These are phyloP conservation scores for Chamaedrilus cognettii DNA, from an alignment of 2,888 invertebrate genomes.

Conservation along the genomic window DNA sequence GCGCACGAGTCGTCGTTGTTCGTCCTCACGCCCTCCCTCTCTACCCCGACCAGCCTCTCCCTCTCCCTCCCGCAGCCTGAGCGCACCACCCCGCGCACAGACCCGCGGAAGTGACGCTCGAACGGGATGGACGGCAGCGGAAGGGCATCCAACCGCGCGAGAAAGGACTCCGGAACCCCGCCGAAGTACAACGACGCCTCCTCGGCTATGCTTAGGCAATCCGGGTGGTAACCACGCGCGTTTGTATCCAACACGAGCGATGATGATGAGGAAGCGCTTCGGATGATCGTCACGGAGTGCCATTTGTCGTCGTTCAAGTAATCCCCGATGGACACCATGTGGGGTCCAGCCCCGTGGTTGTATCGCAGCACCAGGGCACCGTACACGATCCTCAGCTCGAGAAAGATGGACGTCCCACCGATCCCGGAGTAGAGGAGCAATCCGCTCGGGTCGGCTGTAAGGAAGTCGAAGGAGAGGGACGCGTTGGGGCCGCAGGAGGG, in stretches of 20 bases:
- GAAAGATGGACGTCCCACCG: not conserved
- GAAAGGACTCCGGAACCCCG: not conserved
- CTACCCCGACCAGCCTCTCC: constrained; percentile 5
- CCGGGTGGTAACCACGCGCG: not conserved
- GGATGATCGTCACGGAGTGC: constrained; percentile 1
- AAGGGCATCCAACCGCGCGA: not conserved
- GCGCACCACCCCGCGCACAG: not conserved
- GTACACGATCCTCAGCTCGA: constrained; percentile 2
- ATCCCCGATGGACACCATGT: not conserved
- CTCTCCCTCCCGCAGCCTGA: constrained; percentile 8
- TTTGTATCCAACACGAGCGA: not conserved
- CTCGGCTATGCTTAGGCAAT: too few species aligned
- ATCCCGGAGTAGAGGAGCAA: constrained; percentile 78
- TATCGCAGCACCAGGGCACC: not conserved
- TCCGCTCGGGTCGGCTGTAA: constrained; percentile 94
- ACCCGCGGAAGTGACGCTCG: constrained; percentile 9
- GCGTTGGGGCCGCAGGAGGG: constrained; percentile 1
- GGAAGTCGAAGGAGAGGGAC: constrained; percentile 75
- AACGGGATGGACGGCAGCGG: not conserved
- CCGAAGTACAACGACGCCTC: constrained; percentile 2
- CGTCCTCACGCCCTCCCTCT: constrained; percentile 8
- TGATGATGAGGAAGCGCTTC: not conserved
- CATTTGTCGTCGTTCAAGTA: constrained; percentile 1
- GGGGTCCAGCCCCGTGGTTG: constrained; percentile 7
- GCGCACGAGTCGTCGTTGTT: constrained; percentile 13